These are phyloP conservation scores for Emmelina monodactyla DNA, from an alignment of 2,888 invertebrate genomes.

Conservation along the genomic window DNA sequence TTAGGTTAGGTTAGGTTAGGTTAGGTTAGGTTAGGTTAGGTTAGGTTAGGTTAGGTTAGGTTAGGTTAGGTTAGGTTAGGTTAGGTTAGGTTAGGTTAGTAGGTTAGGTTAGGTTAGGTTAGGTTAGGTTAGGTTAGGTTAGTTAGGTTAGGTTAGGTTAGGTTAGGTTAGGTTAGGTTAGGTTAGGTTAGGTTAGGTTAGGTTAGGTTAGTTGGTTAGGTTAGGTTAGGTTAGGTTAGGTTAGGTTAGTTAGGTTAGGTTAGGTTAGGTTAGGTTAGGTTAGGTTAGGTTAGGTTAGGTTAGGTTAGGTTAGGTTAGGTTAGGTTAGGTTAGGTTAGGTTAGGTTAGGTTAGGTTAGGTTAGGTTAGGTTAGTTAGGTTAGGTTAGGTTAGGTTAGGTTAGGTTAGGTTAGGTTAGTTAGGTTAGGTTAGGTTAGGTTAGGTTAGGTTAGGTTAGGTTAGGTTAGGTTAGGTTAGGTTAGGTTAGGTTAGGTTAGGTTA, in stretches of 20 bases:
- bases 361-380: constrained; percentile 14
- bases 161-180: constrained; percentile 17
- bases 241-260: constrained; percentile 13
- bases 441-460: constrained; percentile 10
- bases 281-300: constrained; percentile 9
- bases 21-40: constrained; percentile 5
- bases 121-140: constrained; percentile 7
- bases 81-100: constrained; percentile 11
- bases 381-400: constrained; percentile 9
- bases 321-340: constrained; percentile 15
- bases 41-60: constrained; percentile 4
- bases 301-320: constrained; percentile 10
- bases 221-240: constrained; percentile 11
- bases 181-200: constrained; percentile 11
- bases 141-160: constrained; percentile 12
- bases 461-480: constrained; percentile 10
- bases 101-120: no score
- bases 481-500: constrained; percentile 9
- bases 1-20: constrained; percentile 4
- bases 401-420: constrained; percentile 6
- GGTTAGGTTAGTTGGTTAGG: no score
- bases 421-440: constrained; percentile 8
- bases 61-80: constrained; percentile 5
- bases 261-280: constrained; percentile 12
- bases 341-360: constrained; percentile 15